Percentiles rank a stretch among this genome's conserved stretches.
These are phyloP conservation scores for Tokudaia muenninki DNA, from an alignment of 2,797 vertebrate species.

Conservation along the genomic window DNA sequence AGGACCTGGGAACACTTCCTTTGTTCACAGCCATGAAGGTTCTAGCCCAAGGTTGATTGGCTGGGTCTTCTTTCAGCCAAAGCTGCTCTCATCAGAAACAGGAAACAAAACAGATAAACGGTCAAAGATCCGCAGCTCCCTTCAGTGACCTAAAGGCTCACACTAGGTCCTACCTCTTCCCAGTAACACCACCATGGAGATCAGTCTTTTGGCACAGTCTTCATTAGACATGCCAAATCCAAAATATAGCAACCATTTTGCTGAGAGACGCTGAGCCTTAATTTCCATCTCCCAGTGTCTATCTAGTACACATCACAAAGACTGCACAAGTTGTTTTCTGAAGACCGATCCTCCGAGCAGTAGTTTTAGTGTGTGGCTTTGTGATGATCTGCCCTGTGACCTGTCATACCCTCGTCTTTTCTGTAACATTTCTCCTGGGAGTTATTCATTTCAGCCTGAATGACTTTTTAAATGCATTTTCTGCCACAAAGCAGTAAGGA, in stretches of 20 bases:
- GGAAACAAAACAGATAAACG: not conserved
- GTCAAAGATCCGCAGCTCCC: too few relatives aligned
- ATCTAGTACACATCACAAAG: not conserved
- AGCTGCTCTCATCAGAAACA: not conserved
- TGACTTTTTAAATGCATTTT: slow-evolving; percentile 52
- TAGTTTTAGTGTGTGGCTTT: not conserved
- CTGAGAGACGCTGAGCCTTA: not conserved
- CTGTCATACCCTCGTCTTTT: not conserved
- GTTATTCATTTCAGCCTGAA: slow-evolving; percentile 8
- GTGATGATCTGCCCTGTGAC: not conserved
- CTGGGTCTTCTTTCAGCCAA: not conserved
- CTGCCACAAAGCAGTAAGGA: not conserved
- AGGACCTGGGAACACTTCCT: not conserved
- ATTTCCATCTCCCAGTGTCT: not conserved
- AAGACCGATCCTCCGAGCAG: not conserved
- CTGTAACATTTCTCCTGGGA: not conserved
- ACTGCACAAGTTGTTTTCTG: not conserved
- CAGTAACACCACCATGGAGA: not conserved
- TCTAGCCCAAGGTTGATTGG: too few relatives aligned
- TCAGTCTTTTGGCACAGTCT: not conserved
- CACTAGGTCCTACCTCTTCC: not conserved
- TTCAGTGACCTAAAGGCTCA: not conserved
- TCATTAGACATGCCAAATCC: not conserved
- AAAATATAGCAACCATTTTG: not conserved
- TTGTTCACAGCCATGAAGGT: not conserved